Percentiles rank a stretch among this genome's conserved stretches.
phyloP scores from a whole-genome alignment of 2,113 vertebrate genomes.

The Tachuris rubrigastra region DNA sequence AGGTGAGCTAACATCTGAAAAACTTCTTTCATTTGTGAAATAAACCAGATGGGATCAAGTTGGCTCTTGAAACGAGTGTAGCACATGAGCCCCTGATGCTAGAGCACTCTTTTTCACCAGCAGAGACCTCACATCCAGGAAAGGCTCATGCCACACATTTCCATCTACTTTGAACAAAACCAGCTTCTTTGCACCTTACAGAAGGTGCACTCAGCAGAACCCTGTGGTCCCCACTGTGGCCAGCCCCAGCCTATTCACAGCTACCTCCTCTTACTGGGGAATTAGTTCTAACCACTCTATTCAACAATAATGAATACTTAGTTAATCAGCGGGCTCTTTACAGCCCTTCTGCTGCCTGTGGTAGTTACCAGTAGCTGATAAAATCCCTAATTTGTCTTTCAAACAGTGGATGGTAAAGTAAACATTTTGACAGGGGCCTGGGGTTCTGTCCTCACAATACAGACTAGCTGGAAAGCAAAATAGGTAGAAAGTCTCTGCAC shows the following conservation, averaged over 20 bases:
- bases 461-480: background rate
- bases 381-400: conserved; percentile 52
- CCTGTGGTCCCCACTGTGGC: background rate
- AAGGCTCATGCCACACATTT: background rate
- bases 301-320: conserved; percentile 47
- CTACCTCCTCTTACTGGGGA: background rate
- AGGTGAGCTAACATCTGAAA: background rate
- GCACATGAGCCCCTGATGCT: background rate
- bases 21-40: background rate
- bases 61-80: background rate
- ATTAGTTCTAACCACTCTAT: background rate
- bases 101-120: background rate
- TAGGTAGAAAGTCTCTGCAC: background rate
- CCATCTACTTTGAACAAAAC: background rate
- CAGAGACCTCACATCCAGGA: background rate
- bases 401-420: background rate
- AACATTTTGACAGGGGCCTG: background rate
- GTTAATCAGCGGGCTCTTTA: conserved; percentile 49
- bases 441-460: background rate
- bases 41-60: background rate
- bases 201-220: background rate
- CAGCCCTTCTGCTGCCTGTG: background rate
- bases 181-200: background rate
- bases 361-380: conserved; percentile 40
- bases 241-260: background rate